phyloP scores from a whole-genome alignment of 2,888 invertebrate genomes.

The Molanna angustata region DNA sequence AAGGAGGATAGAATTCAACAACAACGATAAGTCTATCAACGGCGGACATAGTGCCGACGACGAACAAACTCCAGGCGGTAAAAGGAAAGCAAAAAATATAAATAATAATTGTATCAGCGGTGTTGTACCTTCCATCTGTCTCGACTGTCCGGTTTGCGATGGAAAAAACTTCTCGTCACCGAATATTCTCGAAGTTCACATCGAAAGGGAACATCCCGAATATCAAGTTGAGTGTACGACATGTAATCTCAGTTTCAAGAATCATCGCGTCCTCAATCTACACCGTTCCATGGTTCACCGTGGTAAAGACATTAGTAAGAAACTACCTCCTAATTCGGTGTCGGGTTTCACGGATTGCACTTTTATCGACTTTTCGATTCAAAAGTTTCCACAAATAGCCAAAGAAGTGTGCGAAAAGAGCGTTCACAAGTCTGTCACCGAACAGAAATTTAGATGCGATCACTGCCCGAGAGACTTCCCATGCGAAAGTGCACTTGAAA shows the following conservation, averaged over 20 bases:
- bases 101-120: slow-evolving; percentile 37
- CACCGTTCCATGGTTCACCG: slow-evolving; percentile 65
- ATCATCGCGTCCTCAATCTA: slow-evolving; percentile 66
- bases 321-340: slow-evolving; percentile 47
- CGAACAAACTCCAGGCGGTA: slow-evolving; percentile 32
- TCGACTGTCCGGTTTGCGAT: slow-evolving; percentile 63
- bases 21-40: slow-evolving; percentile 39
- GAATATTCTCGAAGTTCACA: slow-evolving; percentile 60
- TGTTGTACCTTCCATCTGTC: slow-evolving; percentile 35
- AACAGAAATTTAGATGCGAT: slow-evolving; percentile 66
- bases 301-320: slow-evolving; percentile 37
- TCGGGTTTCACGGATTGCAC: slow-evolving; percentile 69
- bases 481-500: slow-evolving; percentile 63
- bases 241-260: slow-evolving; percentile 73
- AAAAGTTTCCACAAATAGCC: slow-evolving; percentile 77
- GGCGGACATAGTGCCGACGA: slow-evolving; percentile 38
- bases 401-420: slow-evolving; percentile 69
- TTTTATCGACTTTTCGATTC: slow-evolving; percentile 76
- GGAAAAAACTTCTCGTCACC: slow-evolving; percentile 59
- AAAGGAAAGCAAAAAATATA: slow-evolving; percentile 38
- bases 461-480: slow-evolving; percentile 72
- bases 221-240: slow-evolving; percentile 67
- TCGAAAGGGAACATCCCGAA: slow-evolving; percentile 65
- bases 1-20: slow-evolving; percentile 32
- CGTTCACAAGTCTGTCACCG: slow-evolving; percentile 57